Evolutionary conservation across 2,888 invertebrate genomes (phyloP), one percentile per base, ranked within the genome.

Genomic region (Siphlonurus alternatus): DNA sequence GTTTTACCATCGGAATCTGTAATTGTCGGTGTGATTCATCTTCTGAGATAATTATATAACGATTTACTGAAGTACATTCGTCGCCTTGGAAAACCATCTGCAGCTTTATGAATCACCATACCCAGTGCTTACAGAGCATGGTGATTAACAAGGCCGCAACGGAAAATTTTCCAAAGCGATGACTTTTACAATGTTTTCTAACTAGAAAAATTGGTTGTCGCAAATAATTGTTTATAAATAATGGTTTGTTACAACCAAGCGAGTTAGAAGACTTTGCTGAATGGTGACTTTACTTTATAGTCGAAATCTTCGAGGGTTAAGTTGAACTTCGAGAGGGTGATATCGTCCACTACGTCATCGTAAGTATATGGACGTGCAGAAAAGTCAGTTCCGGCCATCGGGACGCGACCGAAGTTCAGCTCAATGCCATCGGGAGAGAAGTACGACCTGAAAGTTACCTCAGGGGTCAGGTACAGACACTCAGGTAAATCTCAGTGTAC

Each of bases 381-480:
- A 75, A 94, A 94, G 75, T 95, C 95, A 63, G 84, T 82, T 7
- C 93, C 92, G 1, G 84, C 94, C 66, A 94, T 89, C 0, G 94
- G 88, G 3, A 92, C 82, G 54, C 95, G 80, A 60, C 87, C 85
- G 68, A 93, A 73, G 69, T 83, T 88, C 74, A 92, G 95, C 67
- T 85, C 85, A 64, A 89, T 79, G 7, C 95, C 95, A 66, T 78
- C 73, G 1, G 75, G 70, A 10, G 83, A 79, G 71, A 83, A 92
- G 73, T 88, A 91, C 0, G 92, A 84, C 61, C 93, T 90, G 74
- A 77, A 68, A 56, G 7, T 18, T 10, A 18, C 7, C 5, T 10
- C 7, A 20, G 7, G 20, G 7, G 5, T 18, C 2, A 1, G 63
- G 24, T 22, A 10, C 25, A 53, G 63, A n/a, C 59, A 71, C 76